phyloP scores from a whole-genome alignment of 2,113 vertebrate species.

The Acinonyx jubatus region DNA sequence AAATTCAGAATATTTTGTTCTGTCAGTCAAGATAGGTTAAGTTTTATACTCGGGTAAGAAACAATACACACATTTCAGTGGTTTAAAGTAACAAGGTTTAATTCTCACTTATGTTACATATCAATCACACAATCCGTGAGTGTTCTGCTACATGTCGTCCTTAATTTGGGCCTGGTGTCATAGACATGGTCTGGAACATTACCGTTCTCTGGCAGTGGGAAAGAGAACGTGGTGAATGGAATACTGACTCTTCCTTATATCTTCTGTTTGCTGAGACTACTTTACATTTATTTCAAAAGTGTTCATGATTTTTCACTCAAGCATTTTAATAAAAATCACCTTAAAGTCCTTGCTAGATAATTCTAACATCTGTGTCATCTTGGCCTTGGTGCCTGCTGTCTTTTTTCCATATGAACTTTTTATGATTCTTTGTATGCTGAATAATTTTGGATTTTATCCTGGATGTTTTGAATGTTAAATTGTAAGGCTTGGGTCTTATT shows the following conservation, averaged over 20 bases:
- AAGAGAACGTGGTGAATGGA: neutral
- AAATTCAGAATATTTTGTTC: neutral
- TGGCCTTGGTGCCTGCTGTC: neutral
- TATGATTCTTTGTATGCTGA: neutral
- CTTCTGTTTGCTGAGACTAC: neutral
- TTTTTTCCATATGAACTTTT: neutral
- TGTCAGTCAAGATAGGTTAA: neutral
- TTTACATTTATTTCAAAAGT: constrained; percentile 9
- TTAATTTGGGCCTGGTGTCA: neutral
- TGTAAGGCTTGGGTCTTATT: neutral
- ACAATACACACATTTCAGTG: neutral
- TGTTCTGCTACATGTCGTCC: neutral
- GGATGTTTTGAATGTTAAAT: neutral
- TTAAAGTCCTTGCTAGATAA: neutral
- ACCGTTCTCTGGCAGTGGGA: neutral
- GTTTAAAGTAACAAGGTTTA: neutral
- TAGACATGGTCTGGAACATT: neutral
- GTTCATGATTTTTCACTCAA: neutral
- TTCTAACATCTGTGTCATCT: neutral
- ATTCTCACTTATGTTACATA: neutral
- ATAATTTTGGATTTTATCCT: neutral
- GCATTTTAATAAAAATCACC: neutral
- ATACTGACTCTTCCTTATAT: neutral
- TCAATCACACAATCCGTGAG: neutral
- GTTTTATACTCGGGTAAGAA: neutral